These are phyloP conservation scores for Delphinus delphis DNA, from an alignment of 2,113 vertebrate genomes.

Conservation along the genomic window DNA sequence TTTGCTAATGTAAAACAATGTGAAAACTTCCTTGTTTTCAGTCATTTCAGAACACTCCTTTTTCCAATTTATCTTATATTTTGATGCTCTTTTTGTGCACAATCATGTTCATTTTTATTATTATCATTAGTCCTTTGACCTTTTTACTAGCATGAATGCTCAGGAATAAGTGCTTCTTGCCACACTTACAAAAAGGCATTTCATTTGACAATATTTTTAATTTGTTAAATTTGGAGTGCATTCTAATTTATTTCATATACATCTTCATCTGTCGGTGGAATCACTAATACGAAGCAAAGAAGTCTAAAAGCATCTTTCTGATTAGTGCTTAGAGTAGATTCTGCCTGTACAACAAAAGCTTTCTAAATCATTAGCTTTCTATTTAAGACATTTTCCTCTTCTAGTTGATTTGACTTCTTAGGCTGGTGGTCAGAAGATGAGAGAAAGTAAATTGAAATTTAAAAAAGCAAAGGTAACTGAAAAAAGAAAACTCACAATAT, in stretches of 20 bases:
- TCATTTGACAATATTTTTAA: conserved; percentile 18
- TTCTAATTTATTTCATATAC: not conserved
- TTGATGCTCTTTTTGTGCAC: not conserved
- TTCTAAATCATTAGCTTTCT: conserved; percentile 17
- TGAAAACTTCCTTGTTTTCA: not conserved
- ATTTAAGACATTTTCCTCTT: conserved; percentile 14
- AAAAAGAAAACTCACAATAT: not conserved
- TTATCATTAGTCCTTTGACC: not conserved
- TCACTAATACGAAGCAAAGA: not conserved
- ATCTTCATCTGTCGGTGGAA: not conserved
- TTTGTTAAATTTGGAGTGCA: not conserved
- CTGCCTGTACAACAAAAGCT: not conserved
- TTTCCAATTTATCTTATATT: not conserved
- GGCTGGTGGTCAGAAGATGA: not conserved
- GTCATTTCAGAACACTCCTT: not conserved
- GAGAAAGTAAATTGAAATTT: conserved; percentile 24
- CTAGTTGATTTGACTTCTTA: conserved; percentile 28
- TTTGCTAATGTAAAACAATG: not conserved
- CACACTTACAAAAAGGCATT: not conserved
- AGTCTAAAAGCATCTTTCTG: not conserved
- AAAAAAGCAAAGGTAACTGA: not conserved
- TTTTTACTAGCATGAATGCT: not conserved
- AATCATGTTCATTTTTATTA: not conserved
- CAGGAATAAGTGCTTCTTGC: conserved; percentile 17
- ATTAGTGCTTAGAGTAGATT: conserved; percentile 1